phyloP scores from a whole-genome alignment of 2,888 invertebrate genomes.

The Isoperla grammatica region DNA sequence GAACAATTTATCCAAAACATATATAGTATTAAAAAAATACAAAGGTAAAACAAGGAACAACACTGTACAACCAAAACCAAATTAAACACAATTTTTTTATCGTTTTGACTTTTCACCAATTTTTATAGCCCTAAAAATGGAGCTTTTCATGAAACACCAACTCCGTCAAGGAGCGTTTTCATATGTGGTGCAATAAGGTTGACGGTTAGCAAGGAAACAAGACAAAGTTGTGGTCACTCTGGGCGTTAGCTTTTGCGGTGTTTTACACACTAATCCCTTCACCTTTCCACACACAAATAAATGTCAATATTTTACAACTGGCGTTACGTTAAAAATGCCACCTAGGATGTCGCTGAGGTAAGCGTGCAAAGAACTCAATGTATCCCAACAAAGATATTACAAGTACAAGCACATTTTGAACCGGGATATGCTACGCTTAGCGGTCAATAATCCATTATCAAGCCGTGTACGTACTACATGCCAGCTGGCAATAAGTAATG shows the following conservation, averaged over 20 bases:
- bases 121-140: too few species aligned
- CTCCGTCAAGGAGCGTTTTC: too few species aligned
- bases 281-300: constrained; percentile 3
- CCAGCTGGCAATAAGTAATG: too few species aligned
- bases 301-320: neutral
- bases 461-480: too few species aligned
- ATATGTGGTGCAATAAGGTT: too few species aligned
- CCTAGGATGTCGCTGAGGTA: neutral
- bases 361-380: neutral
- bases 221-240: too few species aligned
- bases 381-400: neutral
- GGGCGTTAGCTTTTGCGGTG: too few species aligned
- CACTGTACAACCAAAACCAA: constrained; percentile 1
- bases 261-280: neutral
- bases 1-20: neutral
- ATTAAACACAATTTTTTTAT: neutral
- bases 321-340: neutral
- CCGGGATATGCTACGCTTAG: neutral
- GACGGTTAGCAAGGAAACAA: too few species aligned
- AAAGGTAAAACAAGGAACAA: neutral
- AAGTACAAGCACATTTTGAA: neutral
- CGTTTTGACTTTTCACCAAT: too few species aligned
- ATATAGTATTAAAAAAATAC: too few species aligned
- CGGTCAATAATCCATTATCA: too few species aligned
- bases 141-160: too few species aligned